Evolutionary conservation across 2,888 invertebrate species (phyloP), one percentile per base, ranked within the genome.

Genomic region (Drosophila nr. perissopoda): DNA sequence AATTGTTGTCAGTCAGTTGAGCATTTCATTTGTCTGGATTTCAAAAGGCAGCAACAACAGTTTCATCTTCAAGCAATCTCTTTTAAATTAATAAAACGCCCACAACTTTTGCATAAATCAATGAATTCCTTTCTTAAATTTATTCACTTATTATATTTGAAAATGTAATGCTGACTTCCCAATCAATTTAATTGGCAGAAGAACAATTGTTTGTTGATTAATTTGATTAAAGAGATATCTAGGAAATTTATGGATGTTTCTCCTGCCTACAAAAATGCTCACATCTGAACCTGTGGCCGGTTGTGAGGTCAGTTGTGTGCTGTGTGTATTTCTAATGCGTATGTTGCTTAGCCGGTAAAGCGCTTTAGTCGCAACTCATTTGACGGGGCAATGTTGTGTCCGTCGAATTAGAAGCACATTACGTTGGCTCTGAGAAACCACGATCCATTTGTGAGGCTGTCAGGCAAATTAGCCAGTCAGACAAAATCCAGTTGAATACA

Each of bases 341-440:
- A 76, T 75, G 85, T 62, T 84, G 77, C 88, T 84, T 84, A 89
- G 85, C 75, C 70, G 66, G 76, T 73, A 85, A 80, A 66, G 69
- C 74, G 69, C 54, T 61, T 46, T 54, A 46, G 57, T 69, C 77
- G 51, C 69, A 81, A 64, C 81, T 69, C 74, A 71, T 71, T 79
- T 76, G 76, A 25, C 8, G n/a, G 16, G 33, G 34, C 51, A 36
- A 42, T 18, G 49, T 16, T 52, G 66, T 49, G 29, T 18, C 71
- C 56, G 58, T 46, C 29, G 64, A 58, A 70, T 81, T 69, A 48
- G 60, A 57, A 51, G 58, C 61, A 40, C 67, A 75, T 79, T 61
- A 62, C 59, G 59, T 62, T 54, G 70, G 46, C 49, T 65, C 18
- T 21, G 59, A 62, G 38, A 71, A 49, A 65, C 79, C 67, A 74